Conservation (phyloP, 1,140 invertebrate genomes). For the Leptoteleia sp. region DNA sequence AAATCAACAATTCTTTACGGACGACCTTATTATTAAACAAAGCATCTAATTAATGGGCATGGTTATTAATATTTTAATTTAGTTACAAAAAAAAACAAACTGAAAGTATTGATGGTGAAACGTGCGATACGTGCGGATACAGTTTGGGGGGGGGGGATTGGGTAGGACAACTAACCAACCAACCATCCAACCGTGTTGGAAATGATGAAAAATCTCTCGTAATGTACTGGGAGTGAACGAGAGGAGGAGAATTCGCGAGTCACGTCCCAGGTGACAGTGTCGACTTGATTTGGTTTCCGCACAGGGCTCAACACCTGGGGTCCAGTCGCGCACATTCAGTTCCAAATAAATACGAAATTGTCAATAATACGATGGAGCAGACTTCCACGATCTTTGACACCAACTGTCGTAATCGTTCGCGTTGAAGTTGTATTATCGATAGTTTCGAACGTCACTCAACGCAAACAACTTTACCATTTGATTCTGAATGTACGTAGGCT, state of each 20-base stretch:
- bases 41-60: too few relatives aligned
- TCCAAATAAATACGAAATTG: conserved; percentile 66
- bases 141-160: not conserved
- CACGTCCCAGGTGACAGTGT: conserved; percentile 82
- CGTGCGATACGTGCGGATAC: conserved; percentile 23
- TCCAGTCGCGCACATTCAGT: conserved; percentile 80
- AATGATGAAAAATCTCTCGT: conserved; percentile 43
- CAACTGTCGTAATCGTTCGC: conserved; percentile 5
- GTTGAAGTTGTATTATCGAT: conserved; percentile 42
- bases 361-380: conserved; percentile 8
- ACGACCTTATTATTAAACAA: too few relatives aligned
- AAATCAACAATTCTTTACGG: too few relatives aligned
- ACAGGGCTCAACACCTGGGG: conserved; percentile 83
- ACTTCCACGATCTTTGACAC: conserved; percentile 11
- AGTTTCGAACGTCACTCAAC: conserved; percentile 44
- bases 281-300: conserved; percentile 82
- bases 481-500: conserved; percentile 75
- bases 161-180: conserved; percentile 47
- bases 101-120: conserved; percentile 49
- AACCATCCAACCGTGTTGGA: conserved; percentile 50
- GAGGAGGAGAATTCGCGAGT: conserved; percentile 73
- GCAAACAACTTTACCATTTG: conserved; percentile 50
- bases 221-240: conserved; percentile 41
- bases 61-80: too few relatives aligned
- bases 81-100: too few relatives aligned